Percentiles rank a stretch among this genome's conserved stretches.
Conservation (phyloP, 2,888 invertebrate species). For the Suillia variegata region DNA sequence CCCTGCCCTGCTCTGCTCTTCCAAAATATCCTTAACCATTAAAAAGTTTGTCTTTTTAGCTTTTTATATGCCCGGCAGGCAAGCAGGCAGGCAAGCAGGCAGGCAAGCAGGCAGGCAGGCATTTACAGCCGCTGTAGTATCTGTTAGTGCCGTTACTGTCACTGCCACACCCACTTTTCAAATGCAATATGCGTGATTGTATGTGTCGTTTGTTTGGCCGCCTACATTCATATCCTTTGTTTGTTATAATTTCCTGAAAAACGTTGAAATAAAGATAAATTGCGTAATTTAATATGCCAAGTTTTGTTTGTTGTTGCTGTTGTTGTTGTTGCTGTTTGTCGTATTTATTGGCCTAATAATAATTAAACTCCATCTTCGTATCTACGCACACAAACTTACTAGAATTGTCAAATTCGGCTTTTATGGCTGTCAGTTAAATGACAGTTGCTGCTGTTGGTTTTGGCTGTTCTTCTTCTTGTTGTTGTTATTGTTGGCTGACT, state of each 20-base stretch:
- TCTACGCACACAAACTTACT: background rate
- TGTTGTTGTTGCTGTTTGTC: constrained; percentile 17
- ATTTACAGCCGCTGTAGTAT: background rate
- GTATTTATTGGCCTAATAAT: constrained; percentile 34
- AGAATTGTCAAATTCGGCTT: background rate
- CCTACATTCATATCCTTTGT: background rate
- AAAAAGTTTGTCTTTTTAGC: background rate
- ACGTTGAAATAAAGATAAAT: constrained; percentile 37
- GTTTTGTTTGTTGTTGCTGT: constrained; percentile 25
- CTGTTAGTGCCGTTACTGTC: background rate
- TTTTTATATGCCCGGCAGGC: background rate
- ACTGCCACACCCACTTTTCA: background rate
- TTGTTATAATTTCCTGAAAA: constrained; percentile 23
- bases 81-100: too few relatives aligned
- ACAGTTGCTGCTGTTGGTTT: background rate
- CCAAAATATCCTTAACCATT: background rate
- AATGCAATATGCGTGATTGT: background rate
- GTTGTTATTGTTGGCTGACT: background rate
- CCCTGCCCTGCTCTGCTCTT: too few relatives aligned
- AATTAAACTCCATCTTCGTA: constrained; percentile 25
- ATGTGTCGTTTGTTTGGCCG: background rate
- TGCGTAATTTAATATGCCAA: constrained; percentile 36
- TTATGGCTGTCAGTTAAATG: background rate
- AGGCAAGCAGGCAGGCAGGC: too few relatives aligned
- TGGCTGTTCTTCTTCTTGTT: background rate